A percentile compares a stretch with the other conserved stretches of the same genome.
phyloP scores from a whole-genome alignment of 2,888 invertebrate genomes.

The Diadegma fenestrale region DNA sequence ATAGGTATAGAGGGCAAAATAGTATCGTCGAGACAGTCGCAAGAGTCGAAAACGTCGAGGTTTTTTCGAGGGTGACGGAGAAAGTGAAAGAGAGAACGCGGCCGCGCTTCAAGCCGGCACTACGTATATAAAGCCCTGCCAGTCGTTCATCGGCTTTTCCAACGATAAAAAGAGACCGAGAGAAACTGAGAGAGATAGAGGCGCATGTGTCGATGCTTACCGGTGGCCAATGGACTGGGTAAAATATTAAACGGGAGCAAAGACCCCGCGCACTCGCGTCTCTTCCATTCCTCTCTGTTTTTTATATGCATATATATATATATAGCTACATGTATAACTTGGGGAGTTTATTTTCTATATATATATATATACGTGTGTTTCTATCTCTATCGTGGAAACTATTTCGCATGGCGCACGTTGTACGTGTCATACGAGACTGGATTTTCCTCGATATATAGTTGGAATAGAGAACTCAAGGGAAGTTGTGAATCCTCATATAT shows the following conservation, averaged over 20 bases:
- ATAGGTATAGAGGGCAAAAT: conserved; percentile 3
- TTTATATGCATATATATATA: conserved; percentile 21
- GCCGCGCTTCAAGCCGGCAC: not conserved
- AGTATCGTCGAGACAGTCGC: conserved; percentile 30
- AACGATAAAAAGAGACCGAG: conserved; percentile 46
- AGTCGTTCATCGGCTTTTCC: conserved; percentile 64
- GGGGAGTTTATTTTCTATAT: not conserved
- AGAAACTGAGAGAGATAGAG: conserved; percentile 47
- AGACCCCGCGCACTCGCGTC: conserved; percentile 78
- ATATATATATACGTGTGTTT: not conserved
- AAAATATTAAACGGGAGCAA: conserved; percentile 84
- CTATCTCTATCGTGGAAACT: conserved; percentile 48
- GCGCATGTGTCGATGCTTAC: conserved; percentile 82
- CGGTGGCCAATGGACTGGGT: conserved; percentile 82
- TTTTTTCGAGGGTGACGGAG: conserved; percentile 18
- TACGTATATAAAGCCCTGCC: conserved; percentile 45
- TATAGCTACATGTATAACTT: not conserved
- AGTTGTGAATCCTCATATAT: conserved; percentile 21
- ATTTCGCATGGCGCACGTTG: conserved; percentile 47
- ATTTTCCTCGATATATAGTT: conserved; percentile 59
- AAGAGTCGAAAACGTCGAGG: conserved; percentile 30
- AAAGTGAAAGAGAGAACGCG: not conserved
- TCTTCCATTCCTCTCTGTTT: conserved; percentile 30
- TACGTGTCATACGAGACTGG: conserved; percentile 53
- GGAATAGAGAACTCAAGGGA: conserved; percentile 15